A percentile compares a stretch with the other conserved stretches of the same genome.
These are phyloP conservation scores for Aegithalos caudatus DNA, from an alignment of 2,113 vertebrate species.

Conservation along the genomic window DNA sequence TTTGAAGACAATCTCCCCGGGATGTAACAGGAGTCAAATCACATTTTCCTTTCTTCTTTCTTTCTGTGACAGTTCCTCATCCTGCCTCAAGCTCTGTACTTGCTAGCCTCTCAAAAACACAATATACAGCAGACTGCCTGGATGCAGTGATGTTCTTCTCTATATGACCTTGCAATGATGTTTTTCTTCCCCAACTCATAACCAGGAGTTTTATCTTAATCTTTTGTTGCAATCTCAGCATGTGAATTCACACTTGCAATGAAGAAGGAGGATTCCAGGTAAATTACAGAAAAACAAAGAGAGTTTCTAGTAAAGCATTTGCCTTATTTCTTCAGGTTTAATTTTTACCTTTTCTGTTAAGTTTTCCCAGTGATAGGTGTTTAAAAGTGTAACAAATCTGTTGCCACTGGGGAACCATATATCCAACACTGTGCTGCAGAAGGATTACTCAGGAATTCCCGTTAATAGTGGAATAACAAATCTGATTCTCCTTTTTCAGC, in stretches of 20 bases:
- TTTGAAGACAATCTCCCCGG: background rate
- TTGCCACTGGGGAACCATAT: background rate
- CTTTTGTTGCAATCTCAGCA: constrained; percentile 17
- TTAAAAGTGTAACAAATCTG: background rate
- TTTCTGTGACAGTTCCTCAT: constrained; percentile 14
- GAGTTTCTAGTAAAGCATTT: background rate
- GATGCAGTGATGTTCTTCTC: constrained; percentile 19
- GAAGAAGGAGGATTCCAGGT: constrained; percentile 15
- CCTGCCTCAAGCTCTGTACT: constrained; percentile 35
- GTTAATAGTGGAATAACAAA: background rate
- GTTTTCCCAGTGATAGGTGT: background rate
- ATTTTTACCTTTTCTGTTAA: background rate
- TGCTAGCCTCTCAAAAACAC: constrained; percentile 18
- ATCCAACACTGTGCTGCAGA: background rate
- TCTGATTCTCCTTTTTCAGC: background rate
- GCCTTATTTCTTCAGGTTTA: background rate
- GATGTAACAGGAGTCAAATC: constrained; percentile 2
- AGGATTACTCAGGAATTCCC: background rate
- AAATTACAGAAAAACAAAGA: background rate
- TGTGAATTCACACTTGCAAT: background rate
- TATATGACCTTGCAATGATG: constrained; percentile 22
- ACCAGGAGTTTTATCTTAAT: constrained; percentile 31
- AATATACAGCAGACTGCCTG: constrained; percentile 37
- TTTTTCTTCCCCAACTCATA: background rate
- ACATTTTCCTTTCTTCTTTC: constrained; percentile 20